These are phyloP conservation scores for Lasiurus borealis DNA, from an alignment of 2,113 vertebrate species.

Conservation along the genomic window DNA sequence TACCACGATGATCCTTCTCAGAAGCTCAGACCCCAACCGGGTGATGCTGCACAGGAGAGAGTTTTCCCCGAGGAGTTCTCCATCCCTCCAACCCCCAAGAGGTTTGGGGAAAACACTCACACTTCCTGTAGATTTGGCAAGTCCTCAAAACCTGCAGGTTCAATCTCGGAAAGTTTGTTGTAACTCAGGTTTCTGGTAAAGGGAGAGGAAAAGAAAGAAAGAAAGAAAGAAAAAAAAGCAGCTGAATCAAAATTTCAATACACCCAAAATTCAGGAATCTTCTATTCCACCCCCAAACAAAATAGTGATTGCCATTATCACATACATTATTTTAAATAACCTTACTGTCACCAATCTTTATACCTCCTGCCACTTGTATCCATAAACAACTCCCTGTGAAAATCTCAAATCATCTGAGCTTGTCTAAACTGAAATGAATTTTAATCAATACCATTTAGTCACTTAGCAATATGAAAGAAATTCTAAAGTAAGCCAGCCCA, in stretches of 20 bases:
- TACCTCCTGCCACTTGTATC: background rate
- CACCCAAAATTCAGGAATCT: background rate
- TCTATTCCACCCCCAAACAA: background rate
- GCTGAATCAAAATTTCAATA: background rate
- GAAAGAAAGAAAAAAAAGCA: background rate
- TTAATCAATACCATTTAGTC: background rate
- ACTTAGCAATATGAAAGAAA: background rate
- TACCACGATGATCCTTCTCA: background rate
- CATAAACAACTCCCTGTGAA: background rate
- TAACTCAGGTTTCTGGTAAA: constrained; percentile 95
- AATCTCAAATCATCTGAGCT: background rate
- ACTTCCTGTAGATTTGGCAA: constrained; percentile 94
- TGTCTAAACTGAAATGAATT: background rate
- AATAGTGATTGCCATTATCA: background rate
- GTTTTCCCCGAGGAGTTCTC: background rate
- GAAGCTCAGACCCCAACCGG: background rate
- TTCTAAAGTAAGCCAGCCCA: background rate
- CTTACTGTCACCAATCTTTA: background rate
- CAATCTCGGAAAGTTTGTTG: constrained; percentile 93
- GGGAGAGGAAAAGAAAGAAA: constrained; percentile 61
- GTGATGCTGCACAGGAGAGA: rapidly evolving
- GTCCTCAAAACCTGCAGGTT: constrained; percentile 89
- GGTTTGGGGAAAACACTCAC: constrained; percentile 90
- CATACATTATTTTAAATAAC: background rate
- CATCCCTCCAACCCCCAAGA: constrained; percentile 37